Percentiles rank a stretch among this genome's conserved stretches.
Evolutionary conservation across 2,888 invertebrate species (phyloP).

Genomic region (Apantesis nais): DNA sequence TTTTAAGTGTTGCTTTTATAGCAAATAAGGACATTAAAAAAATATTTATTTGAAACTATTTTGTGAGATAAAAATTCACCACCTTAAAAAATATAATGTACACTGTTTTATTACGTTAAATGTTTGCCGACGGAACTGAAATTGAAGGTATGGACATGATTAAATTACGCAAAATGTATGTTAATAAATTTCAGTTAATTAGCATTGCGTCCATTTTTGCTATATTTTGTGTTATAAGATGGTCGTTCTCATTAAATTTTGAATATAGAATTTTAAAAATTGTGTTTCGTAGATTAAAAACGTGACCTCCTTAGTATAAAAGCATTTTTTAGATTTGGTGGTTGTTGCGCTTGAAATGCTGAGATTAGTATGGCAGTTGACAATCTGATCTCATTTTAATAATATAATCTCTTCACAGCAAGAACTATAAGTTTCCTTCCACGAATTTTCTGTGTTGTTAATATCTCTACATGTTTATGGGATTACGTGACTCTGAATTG

Average conservation of each 20-base stretch:
- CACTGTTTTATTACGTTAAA: not conserved
- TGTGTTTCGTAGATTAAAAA: not conserved
- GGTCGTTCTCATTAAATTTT: conserved; percentile 2
- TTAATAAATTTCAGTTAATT: conserved; percentile 1
- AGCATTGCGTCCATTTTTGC: not conserved
- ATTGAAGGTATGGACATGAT: not conserved
- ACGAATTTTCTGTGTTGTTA: conserved; percentile 51
- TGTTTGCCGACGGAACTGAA: not conserved
- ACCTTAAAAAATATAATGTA: not conserved
- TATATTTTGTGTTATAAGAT: not conserved
- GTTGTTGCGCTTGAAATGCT: not conserved
- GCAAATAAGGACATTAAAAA: not conserved
- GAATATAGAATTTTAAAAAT: not conserved
- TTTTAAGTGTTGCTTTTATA: not conserved
- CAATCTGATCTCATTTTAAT: conserved; percentile 55
- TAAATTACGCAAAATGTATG: conserved; percentile 7
- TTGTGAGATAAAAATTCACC: not conserved
- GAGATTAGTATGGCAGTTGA: conserved; percentile 8
- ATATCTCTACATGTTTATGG: conserved; percentile 46
- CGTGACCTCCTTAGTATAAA: not conserved
- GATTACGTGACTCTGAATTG: conserved; percentile 48
- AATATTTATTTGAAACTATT: not conserved
- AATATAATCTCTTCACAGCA: conserved; percentile 34
- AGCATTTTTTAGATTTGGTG: not conserved
- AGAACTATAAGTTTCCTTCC: conserved; percentile 45